These are phyloP conservation scores for Eidolon dupreanum DNA, from an alignment of 2,797 vertebrate genomes.

Conservation along the genomic window DNA sequence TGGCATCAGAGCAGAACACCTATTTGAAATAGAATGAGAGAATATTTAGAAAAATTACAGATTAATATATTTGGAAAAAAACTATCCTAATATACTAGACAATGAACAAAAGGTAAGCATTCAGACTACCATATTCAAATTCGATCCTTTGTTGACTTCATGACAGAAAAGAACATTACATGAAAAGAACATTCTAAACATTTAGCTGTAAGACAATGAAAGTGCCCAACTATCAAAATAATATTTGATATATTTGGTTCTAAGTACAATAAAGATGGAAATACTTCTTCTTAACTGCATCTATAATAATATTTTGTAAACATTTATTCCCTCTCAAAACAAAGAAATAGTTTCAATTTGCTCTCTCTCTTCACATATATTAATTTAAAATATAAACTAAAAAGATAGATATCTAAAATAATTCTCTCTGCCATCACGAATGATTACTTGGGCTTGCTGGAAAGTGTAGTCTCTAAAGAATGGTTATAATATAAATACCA, in stretches of 20 bases:
- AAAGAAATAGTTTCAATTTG: neutral
- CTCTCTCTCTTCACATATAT: neutral
- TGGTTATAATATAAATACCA: neutral
- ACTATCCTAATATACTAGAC: neutral
- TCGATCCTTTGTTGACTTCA: neutral
- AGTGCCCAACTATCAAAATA: neutral
- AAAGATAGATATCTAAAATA: constrained; percentile 49
- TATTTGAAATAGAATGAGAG: neutral
- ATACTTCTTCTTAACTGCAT: neutral
- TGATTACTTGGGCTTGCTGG: neutral
- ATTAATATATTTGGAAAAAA: neutral
- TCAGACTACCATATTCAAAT: neutral
- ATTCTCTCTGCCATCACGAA: constrained; percentile 28
- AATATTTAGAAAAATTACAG: neutral
- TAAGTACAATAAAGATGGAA: neutral
- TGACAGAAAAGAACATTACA: neutral
- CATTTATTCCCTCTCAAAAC: neutral
- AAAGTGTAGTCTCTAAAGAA: constrained; percentile 34
- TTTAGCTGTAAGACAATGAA: neutral
- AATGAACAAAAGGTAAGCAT: neutral
- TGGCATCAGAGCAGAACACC: neutral
- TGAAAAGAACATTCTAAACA: neutral
- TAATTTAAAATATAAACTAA: constrained; percentile 40
- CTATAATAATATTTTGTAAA: neutral
- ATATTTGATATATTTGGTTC: neutral